These are phyloP conservation scores for Orius laevigatus DNA, from an alignment of 1,140 invertebrate species.

Conservation along the genomic window DNA sequence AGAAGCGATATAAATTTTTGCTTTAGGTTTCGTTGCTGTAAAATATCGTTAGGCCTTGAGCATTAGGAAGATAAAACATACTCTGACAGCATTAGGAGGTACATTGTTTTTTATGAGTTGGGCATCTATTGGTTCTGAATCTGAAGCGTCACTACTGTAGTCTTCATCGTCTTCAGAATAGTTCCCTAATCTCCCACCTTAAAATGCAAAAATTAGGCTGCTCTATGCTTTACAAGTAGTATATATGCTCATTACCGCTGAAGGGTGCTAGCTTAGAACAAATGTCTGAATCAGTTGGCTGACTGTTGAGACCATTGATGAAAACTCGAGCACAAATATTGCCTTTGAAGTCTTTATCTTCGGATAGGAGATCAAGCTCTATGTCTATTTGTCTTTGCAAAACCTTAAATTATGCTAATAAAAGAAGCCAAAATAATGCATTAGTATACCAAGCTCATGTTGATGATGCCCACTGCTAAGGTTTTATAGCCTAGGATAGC, in stretches of 20 bases:
- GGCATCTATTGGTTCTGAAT: slow-evolving; percentile 39
- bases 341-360: slow-evolving; percentile 37
- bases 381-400: slow-evolving; percentile 85
- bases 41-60: too few species aligned
- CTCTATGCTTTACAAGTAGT: too few species aligned
- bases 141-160: slow-evolving; percentile 48
- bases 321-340: slow-evolving; percentile 62
- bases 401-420: too few species aligned
- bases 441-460: slow-evolving; percentile 73
- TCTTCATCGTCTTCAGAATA: slow-evolving; percentile 56
- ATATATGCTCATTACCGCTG: too few species aligned
- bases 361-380: slow-evolving; percentile 64
- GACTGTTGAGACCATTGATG: slow-evolving; percentile 65
- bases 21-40: slow-evolving; percentile 92
- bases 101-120: slow-evolving; percentile 14
- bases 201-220: too few species aligned
- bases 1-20: slow-evolving; percentile 91
- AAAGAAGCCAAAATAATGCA: background rate
- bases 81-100: background rate
- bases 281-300: slow-evolving; percentile 89
- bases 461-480: slow-evolving; percentile 85
- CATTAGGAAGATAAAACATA: background rate
- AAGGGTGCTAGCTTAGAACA: too few species aligned
- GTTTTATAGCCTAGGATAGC: slow-evolving; percentile 98
- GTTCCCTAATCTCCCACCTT: slow-evolving; percentile 22